A percentile compares a stretch with the other conserved stretches of the same genome.
phyloP scores from a whole-genome alignment of 2,113 vertebrate species.

The Tychaedon coryphoeus region DNA sequence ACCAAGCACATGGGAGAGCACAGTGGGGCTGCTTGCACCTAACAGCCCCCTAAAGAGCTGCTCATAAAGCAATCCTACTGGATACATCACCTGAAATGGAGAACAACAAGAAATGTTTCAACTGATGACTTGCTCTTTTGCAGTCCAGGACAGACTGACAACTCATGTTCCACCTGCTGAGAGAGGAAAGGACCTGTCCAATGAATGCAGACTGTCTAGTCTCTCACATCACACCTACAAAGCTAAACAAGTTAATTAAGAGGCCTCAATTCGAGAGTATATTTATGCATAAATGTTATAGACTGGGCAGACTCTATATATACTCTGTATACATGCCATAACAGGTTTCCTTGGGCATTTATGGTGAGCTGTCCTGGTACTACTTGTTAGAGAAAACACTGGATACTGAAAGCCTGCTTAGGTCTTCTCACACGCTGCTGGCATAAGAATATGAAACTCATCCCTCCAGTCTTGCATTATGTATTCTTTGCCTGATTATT shows the following conservation, averaged over 20 bases:
- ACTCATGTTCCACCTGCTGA: background rate
- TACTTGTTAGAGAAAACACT: background rate
- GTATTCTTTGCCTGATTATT: background rate
- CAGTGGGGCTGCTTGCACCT: background rate
- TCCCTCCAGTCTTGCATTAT: background rate
- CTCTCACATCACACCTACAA: background rate
- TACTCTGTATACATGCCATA: background rate
- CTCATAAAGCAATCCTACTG: background rate
- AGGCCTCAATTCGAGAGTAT: background rate
- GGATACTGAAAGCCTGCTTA: background rate
- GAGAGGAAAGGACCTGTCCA: background rate
- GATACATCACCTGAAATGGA: background rate
- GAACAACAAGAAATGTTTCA: background rate
- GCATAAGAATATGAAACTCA: background rate
- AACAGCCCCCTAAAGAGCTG: background rate
- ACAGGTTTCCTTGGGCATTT: background rate
- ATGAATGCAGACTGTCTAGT: background rate
- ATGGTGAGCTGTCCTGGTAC: background rate
- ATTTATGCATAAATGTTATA: background rate
- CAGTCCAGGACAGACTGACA: background rate
- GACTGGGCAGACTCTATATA: background rate
- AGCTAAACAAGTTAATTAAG: background rate
- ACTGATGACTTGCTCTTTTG: background rate
- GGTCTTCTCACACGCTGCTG: background rate
- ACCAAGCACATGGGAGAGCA: fast-evolving